Base-by-base conservation (phyloP, 2,888 invertebrate species). In the Mayetiola destructor region DNA sequence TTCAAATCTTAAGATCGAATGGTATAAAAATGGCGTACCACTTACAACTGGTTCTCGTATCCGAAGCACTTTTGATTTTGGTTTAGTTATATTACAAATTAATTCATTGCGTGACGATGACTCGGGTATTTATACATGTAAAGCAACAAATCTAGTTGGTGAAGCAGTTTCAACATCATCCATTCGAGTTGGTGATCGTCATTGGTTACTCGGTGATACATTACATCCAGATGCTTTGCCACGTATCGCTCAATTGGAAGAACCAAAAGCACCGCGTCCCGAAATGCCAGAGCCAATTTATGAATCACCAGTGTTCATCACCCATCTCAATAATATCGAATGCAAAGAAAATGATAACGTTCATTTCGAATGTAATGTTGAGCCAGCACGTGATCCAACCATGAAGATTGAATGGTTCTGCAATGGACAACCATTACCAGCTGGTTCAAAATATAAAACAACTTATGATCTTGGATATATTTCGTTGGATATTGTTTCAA, bases 401-500 rank as follows among this genome's bases (percentile, higher is more conserved):
- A 81, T 93, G 73, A 81, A 82, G 66, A 85, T 92, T 63, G 93
- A 92, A 72, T 99, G 97, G 95, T 93, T 88, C 76, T 82, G 88
- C 60, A 94, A 99, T 70, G 94, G 90, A 39, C 84, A 89, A 68
- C 86, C 90, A 12, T 73, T 99, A 59, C 88, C 87, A 62, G 82
- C 81, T 62, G 95, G 92, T 29, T 82, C 94, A 55, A 84, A 94
- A 68, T 95, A 87, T 70, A 90, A 91, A 73, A 86, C 89, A 27
- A 88, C 86, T 16, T 90, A 93, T 67, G 97, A 99, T 70, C 97
- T 99, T 71, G 97, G 97, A 58, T 93, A 88, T 67, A 90, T 96
- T 10, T 84, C 93, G 16, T 76, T 99, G 64, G 94, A 95, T 67
- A 80, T 95, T 61, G 82, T 78, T 57, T 88, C 89, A 63, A 82